Percentiles rank a stretch among this genome's conserved stretches.
Conservation (phyloP, 2,797 vertebrate genomes). For the Pygocentrus nattereri region DNA sequence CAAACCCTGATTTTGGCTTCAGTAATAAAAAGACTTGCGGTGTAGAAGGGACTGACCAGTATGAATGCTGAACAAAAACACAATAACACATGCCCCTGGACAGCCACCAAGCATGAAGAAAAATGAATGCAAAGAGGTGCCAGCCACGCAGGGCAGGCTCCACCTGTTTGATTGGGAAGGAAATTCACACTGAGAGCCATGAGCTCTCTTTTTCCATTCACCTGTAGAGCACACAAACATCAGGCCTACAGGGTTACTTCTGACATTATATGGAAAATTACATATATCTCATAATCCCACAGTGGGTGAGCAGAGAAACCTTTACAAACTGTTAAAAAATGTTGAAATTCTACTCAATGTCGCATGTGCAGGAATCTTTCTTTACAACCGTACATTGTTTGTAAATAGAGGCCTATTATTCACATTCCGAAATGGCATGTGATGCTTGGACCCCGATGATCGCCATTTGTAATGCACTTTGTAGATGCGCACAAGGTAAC, state of each 20-base stretch:
- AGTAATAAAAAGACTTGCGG: conserved; percentile 3
- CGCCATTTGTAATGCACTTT: too few relatives aligned
- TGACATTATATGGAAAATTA: conserved; percentile 10
- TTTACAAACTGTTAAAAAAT: not conserved
- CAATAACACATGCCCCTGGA: not conserved
- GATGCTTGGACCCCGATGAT: too few relatives aligned
- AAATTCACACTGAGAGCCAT: conserved; percentile 30
- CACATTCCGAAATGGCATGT: too few relatives aligned
- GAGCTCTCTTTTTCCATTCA: conserved; percentile 36
- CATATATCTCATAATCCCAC: not conserved
- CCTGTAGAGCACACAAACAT: conserved; percentile 14
- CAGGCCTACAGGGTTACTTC: not conserved
- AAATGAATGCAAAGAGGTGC: conserved; percentile 47
- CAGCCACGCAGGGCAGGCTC: conserved; percentile 36
- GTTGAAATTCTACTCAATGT: not conserved
- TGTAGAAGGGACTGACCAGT: not conserved
- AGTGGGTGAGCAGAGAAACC: not conserved
- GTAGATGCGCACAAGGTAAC: too few relatives aligned
- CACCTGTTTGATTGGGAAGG: conserved; percentile 39
- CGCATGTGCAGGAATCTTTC: too few relatives aligned
- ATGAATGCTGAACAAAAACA: conserved; percentile 22
- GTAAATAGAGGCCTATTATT: too few relatives aligned
- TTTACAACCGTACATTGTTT: too few relatives aligned
- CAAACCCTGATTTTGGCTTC: not conserved
- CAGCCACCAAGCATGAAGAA: not conserved